Conservation (phyloP, 2,888 invertebrate genomes). For the Drosophila yooni region DNA sequence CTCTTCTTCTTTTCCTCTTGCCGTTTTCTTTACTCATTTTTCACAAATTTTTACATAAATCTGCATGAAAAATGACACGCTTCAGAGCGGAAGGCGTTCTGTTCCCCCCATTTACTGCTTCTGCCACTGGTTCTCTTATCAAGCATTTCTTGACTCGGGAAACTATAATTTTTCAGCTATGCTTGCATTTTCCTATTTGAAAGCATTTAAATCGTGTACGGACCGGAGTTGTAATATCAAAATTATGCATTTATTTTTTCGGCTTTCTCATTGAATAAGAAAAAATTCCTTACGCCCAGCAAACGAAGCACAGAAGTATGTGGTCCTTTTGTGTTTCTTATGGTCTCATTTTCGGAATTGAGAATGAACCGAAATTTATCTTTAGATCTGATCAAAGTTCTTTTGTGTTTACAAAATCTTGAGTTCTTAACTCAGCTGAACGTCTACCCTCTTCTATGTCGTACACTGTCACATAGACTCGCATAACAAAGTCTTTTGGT, state of each 20-base stretch:
- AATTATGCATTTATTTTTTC: slow-evolving; percentile 17
- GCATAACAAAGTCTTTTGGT: slow-evolving; percentile 31
- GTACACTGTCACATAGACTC: slow-evolving; percentile 29
- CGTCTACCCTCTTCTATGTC: neutral
- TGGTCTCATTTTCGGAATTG: neutral
- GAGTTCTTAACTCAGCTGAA: neutral
- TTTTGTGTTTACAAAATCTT: neutral
- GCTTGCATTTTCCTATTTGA: slow-evolving; percentile 24
- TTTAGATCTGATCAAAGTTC: neutral
- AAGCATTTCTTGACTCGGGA: slow-evolving; percentile 34
- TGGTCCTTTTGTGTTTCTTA: neutral
- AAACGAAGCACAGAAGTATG: slow-evolving; percentile 10
- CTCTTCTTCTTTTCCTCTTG: slow-evolving; percentile 35
- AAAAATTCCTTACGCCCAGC: slow-evolving; percentile 6
- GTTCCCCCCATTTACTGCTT: neutral
- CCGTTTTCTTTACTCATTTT: slow-evolving; percentile 59
- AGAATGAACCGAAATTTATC: neutral
- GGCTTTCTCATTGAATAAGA: neutral
- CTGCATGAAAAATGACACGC: slow-evolving; percentile 70
- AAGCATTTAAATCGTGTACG: slow-evolving; percentile 14
- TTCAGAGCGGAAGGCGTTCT: slow-evolving; percentile 11
- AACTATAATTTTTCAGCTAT: slow-evolving; percentile 34
- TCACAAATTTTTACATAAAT: slow-evolving; percentile 69
- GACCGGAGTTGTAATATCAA: neutral
- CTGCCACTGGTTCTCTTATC: slow-evolving; percentile 30